Base-by-base conservation (phyloP, 2,888 invertebrate species). In the Spodoptera exigua region DNA sequence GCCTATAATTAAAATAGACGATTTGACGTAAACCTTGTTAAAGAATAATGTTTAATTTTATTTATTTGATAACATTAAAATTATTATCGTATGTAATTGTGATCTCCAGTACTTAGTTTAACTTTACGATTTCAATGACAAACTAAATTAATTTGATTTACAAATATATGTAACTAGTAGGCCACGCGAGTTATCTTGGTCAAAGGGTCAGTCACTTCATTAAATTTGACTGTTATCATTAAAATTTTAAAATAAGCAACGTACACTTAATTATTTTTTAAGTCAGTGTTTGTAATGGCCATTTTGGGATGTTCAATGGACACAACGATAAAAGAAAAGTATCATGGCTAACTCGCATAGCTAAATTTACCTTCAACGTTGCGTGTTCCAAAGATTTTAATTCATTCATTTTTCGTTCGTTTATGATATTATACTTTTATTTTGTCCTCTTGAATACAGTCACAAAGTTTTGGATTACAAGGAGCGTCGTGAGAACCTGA, bases 341-440 rank as follows among this genome's bases (percentile, higher is more conserved):
- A 71, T 67, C 48, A 74, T 70, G 75, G 75, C 65, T 43, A 54
- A 59, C 70, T 77, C 27, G 3, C 9, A 74, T 67, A 72, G 71
- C 65, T 43, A 54, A 59, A 70, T 77, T 87, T 93, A 97, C 98
- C 96, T 99, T 99, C 73, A 99, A 95, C 21, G 99, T 99, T 51
- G 99, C 97, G 94, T 99, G 99, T 91, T 99, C 99, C 87, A 99
- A 94, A 72, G 98, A 97, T 91, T 98, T 98, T 67, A 99, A 95
- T 94, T 99, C 99, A 88, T 98, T 97, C 98, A 98, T 98, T 81
- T 83, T 93, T 55, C 53, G 43, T 73, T 68, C 13, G 54, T 66
- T 57, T 54, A 54, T 16, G 43, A 69, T 21, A 32, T 62, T 61
- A 44, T 48, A 44, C 56, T 64, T 59, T 37, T 63, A 61, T 64